A percentile compares a stretch with the other conserved stretches of the same genome.
These are phyloP conservation scores for Scomber colias DNA, from an alignment of 2,113 vertebrate genomes.

Conservation along the genomic window DNA sequence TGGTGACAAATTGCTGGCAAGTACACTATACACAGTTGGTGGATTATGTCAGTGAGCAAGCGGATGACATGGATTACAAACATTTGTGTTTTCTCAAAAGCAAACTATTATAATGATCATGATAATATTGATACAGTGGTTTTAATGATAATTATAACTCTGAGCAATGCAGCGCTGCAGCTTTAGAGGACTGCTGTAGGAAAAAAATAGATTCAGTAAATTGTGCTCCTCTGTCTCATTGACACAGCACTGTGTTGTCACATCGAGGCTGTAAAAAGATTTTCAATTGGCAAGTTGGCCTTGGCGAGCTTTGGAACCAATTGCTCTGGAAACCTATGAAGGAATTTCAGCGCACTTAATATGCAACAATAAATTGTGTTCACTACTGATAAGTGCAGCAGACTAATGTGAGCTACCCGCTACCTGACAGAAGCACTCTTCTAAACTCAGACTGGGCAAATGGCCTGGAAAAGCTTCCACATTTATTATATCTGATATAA, in stretches of 20 bases:
- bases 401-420: background rate
- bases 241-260: constrained; percentile 19
- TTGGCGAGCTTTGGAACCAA: constrained; percentile 31
- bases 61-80: constrained; percentile 15
- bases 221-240: constrained; percentile 16
- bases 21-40: background rate
- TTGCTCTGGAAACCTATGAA: constrained; percentile 1
- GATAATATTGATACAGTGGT: background rate
- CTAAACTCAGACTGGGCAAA: constrained; percentile 22
- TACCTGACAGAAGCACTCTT: constrained; percentile 14
- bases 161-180: constrained; percentile 5
- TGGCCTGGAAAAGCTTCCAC: constrained; percentile 35
- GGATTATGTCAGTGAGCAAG: background rate
- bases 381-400: constrained; percentile 35
- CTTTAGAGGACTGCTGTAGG: background rate
- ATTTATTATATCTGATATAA: constrained; percentile 60
- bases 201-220: background rate
- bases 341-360: constrained; percentile 38
- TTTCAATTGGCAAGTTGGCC: constrained; percentile 40
- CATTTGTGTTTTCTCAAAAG: constrained; percentile 1
- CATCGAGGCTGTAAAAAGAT: constrained; percentile 34
- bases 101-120: background rate
- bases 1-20: constrained; percentile 20
- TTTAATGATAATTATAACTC: background rate
- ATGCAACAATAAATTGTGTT: constrained; percentile 54